These are phyloP conservation scores for Neodiprion pinetum DNA, from an alignment of 1,140 invertebrate genomes.

Conservation along the genomic window DNA sequence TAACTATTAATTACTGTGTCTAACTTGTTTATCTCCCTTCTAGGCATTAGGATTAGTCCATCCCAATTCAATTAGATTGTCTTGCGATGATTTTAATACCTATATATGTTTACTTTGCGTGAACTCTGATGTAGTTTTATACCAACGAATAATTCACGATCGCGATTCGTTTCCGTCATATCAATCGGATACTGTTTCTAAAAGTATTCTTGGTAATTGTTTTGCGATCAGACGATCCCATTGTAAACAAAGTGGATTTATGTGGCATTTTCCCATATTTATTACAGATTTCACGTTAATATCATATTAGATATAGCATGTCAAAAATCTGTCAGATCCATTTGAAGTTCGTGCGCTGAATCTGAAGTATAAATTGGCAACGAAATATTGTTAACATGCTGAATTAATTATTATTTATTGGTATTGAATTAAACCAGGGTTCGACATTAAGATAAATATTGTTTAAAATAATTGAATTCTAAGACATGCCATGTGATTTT, in stretches of 20 bases:
- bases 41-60: slow-evolving; percentile 51
- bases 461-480: neutral
- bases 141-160: neutral
- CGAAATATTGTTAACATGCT: too few species aligned
- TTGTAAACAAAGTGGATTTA: too few species aligned
- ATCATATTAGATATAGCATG: too few species aligned
- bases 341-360: too few species aligned
- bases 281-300: too few species aligned
- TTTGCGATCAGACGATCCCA: too few species aligned
- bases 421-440: slow-evolving; percentile 2
- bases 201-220: too few species aligned
- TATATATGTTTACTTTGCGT: neutral
- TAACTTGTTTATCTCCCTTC: slow-evolving; percentile 50
- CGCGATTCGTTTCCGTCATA: too few species aligned
- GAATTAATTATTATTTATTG: neutral
- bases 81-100: slow-evolving; percentile 49
- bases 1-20: slow-evolving; percentile 36
- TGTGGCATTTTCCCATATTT: too few species aligned
- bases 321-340: too few species aligned
- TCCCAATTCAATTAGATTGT: slow-evolving; percentile 52
- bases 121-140: neutral
- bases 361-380: too few species aligned
- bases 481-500: slow-evolving; percentile 42
- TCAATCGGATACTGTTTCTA: too few species aligned
- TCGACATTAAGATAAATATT: slow-evolving; percentile 13